Base-by-base conservation (phyloP, 2,797 vertebrate species). In the Protosalanx chinensis region DNA sequence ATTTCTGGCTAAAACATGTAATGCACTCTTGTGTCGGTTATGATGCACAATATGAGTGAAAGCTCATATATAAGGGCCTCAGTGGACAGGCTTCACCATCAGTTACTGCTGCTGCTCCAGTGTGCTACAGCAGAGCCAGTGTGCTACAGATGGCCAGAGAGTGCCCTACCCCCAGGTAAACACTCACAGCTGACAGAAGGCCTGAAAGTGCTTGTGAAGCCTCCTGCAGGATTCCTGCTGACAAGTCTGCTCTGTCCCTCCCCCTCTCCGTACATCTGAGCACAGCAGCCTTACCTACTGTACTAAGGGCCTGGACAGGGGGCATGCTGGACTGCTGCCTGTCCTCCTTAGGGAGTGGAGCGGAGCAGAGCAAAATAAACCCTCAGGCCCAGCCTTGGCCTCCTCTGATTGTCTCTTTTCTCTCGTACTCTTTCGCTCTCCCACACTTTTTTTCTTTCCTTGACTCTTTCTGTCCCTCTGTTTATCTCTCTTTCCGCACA, bases 261-360 rank as follows among this genome's bases (percentile, higher is more conserved):
- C 75, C 71, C 78, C 72, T 72, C 68, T 72, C 80, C 76, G 78
- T 78, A 76, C 76, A 77, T 83, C 51, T 18, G 15, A 56, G 51
- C 18, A n/a, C 18, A 6, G 51, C 51, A 5, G n/a, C 46, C n/a
- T 20, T 64, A 35, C 6, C n/a, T 53, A 7, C 59, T 51, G 41
- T 27, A n/a, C 87, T 87, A 79, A 85, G 71, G 81, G 88, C 82
- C 82, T 85, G 60, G 71, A 81, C 72, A 79, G 78, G 35, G 60
- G 74, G 64, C 74, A 82, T 85, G 86, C 83, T 87, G 77, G 84
- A 67, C 73, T 27, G 67, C 60, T 87, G 85, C 80, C 75, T 73
- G 72, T 33, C 68, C 56, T 82, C 84, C 82, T 82, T 27, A 1
- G 78, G 85, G 81, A 83, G 57, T 76, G 77, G 74, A 51, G 49